Percentiles rank a stretch among this genome's conserved stretches.
These are phyloP conservation scores for Craniophora ligustri DNA, from an alignment of 2,888 invertebrate species.

Conservation along the genomic window DNA sequence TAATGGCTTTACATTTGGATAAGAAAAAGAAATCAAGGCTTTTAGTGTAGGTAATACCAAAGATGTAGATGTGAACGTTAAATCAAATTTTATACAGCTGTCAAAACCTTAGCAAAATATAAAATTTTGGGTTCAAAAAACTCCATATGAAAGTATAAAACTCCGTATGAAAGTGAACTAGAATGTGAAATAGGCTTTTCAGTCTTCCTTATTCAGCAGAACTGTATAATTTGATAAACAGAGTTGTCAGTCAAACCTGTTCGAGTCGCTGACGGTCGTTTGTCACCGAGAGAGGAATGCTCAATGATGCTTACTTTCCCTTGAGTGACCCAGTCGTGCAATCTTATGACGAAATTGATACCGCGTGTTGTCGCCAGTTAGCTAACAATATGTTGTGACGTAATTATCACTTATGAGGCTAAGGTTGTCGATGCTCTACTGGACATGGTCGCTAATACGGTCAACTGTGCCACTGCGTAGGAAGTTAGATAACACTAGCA, in stretches of 20 bases:
- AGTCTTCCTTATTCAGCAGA: slow-evolving; percentile 4
- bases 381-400: slow-evolving; percentile 67
- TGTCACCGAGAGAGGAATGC: slow-evolving; percentile 19
- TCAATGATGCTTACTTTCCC: slow-evolving; percentile 57
- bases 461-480: slow-evolving; percentile 43
- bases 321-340: slow-evolving; percentile 55
- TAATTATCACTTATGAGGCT: slow-evolving; percentile 77
- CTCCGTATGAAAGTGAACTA: too few relatives aligned
- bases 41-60: not conserved
- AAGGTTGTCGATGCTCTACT: slow-evolving; percentile 73
- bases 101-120: slow-evolving; percentile 19
- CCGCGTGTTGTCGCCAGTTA: slow-evolving; percentile 60
- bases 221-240: slow-evolving; percentile 26
- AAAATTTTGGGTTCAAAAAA: too few relatives aligned
- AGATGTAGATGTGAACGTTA: not conserved
- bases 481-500: slow-evolving; percentile 31
- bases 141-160: too few relatives aligned
- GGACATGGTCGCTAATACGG: slow-evolving; percentile 35
- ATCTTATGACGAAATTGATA: slow-evolving; percentile 67
- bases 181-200: too few relatives aligned
- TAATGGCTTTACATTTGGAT: not conserved
- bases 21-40: slow-evolving; percentile 9
- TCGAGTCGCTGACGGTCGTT: slow-evolving; percentile 12
- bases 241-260: slow-evolving; percentile 8
- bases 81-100: slow-evolving; percentile 9